Evolutionary conservation across 2,888 invertebrate species (phyloP), one percentile per base, ranked within the genome.

Genomic region (Yponomeuta evonymella): DNA sequence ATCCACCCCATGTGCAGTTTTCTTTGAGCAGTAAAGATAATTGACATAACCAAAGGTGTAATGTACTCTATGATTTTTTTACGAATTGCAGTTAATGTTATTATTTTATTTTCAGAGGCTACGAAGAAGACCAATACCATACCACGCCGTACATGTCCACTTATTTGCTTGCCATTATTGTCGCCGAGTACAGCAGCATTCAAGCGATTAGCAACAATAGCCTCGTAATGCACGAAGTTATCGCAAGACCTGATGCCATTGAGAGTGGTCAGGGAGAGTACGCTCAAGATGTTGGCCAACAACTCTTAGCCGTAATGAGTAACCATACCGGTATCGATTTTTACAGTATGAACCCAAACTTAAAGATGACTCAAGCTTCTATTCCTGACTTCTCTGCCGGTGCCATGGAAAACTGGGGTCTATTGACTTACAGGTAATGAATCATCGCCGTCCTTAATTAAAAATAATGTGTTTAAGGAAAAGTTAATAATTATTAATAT

Each of bases 361-460:
- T 92, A 5, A 93, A 92, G 76, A 92, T 95, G 81, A 96, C 97
- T 74, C 94, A 96, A 76, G 95, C 96, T 11, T 95, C 96, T 1
- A 94, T 97, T 73, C 95, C 96, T 2, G 96, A 96, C 80, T 96
- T 96, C 81, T 89, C 94, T 48, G 95, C 95, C 75, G 95, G 95
- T 71, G 96, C 96, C 73, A 96, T 97, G 96, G 96, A 96, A 82
- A 97, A 97, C 81, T 97, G 96, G 96, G 97, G 96, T 8, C 85
- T 97, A 65, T 93, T 96, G 9, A 96, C 96, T 0, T 97, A 96
- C 87, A 94, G 94, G 94, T 94, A 15, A 58, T 3, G 51, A 33
- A 33, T 43, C 6, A 43, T 8, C 3, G 43, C 43, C 43, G 0
- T 33, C 33, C 5, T 33, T 33, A 33, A 33, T 4, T 23, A 8